Evolutionary conservation across 1,140 invertebrate species (phyloP).

Genomic region (Drosophila lacteicornis): DNA sequence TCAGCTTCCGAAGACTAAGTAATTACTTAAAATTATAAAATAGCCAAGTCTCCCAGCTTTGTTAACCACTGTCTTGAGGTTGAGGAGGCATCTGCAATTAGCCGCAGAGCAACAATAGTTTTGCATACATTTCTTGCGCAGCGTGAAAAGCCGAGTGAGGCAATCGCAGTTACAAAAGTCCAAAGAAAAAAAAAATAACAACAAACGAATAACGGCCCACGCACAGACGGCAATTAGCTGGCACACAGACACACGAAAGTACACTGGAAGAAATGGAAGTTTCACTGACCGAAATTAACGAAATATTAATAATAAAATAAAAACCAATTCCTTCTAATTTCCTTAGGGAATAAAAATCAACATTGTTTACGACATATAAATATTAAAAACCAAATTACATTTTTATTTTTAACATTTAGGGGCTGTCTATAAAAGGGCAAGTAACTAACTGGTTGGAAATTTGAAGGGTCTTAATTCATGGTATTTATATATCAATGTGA

Average conservation of each 20-base stretch:
- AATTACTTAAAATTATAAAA: constrained; percentile 25
- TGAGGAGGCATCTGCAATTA: constrained; percentile 41
- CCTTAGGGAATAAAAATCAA: too few relatives aligned
- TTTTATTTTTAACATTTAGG: too few relatives aligned
- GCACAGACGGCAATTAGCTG: constrained; percentile 70
- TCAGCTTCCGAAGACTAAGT: background rate
- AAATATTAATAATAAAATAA: background rate
- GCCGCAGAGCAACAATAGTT: constrained; percentile 56
- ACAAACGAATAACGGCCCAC: constrained; percentile 54
- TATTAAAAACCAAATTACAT: too few relatives aligned
- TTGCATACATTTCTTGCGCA: constrained; percentile 49
- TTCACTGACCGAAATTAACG: background rate
- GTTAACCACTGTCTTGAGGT: constrained; percentile 16
- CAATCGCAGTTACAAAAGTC: constrained; percentile 65
- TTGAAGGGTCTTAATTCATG: too few relatives aligned
- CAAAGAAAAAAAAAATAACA: constrained; percentile 11
- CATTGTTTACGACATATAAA: too few relatives aligned
- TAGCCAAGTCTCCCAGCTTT: constrained; percentile 17
- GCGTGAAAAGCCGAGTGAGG: constrained; percentile 55
- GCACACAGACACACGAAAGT: constrained; percentile 18
- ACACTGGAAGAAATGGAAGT: constrained; percentile 5
- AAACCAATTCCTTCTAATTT: too few relatives aligned
- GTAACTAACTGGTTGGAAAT: too few relatives aligned
- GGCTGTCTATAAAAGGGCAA: too few relatives aligned
- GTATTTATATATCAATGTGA: too few relatives aligned